Percentiles rank a stretch among this genome's conserved stretches.
These are phyloP conservation scores for Thyatira batis DNA, from an alignment of 2,888 invertebrate species.

Conservation along the genomic window DNA sequence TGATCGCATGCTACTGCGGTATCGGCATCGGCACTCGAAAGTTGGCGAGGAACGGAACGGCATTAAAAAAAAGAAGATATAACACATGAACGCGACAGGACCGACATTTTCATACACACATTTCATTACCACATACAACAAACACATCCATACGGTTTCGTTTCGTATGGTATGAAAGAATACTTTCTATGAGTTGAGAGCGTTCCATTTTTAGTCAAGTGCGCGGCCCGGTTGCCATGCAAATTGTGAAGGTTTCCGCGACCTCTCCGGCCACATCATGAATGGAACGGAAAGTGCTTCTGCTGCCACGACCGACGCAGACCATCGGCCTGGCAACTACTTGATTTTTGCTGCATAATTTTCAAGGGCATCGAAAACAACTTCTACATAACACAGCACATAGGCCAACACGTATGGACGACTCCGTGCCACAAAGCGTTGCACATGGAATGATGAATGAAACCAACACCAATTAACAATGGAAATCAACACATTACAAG, in stretches of 20 bases:
- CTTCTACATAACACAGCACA: conserved; percentile 29
- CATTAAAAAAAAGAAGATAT: background rate
- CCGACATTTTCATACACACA: conserved; percentile 50
- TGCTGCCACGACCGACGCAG: conserved; percentile 44
- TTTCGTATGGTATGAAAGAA: conserved; percentile 60
- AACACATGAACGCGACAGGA: conserved; percentile 22
- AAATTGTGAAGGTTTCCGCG: conserved; percentile 41
- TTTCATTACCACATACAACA: conserved; percentile 28
- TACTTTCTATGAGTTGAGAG: conserved; percentile 71
- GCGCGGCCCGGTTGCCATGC: conserved; percentile 63
- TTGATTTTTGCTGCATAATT: conserved; percentile 80
- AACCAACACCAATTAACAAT: conserved; percentile 50
- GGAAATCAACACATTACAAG: conserved; percentile 49
- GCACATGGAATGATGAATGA: conserved; percentile 71
- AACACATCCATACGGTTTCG: conserved; percentile 43
- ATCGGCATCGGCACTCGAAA: conserved; percentile 26
- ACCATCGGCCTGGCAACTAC: conserved; percentile 57
- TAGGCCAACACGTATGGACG: conserved; percentile 43
- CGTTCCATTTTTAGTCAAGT: conserved; percentile 74
- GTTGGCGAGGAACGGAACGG: conserved; percentile 18
- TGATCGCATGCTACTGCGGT: conserved; percentile 29
- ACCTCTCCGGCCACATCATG: conserved; percentile 41
- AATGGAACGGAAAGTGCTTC: conserved; percentile 54
- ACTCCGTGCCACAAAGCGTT: conserved; percentile 41
- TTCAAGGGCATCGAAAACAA: conserved; percentile 77